These are phyloP conservation scores for Chiloscyllium plagiosum DNA, from an alignment of 2,113 vertebrate species.

Conservation along the genomic window DNA sequence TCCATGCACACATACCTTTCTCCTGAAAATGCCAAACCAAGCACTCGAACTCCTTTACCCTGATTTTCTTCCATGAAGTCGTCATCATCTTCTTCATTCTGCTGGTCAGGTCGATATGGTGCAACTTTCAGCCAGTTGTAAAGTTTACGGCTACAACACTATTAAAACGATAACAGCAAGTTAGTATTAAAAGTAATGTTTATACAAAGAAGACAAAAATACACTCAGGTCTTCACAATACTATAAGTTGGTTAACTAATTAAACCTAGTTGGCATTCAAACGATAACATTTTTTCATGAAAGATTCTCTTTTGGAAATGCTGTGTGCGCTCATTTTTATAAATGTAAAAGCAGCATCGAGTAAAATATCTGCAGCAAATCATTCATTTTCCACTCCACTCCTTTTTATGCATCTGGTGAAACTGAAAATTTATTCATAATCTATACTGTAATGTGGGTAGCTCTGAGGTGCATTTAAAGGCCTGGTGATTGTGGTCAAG, in stretches of 20 bases:
- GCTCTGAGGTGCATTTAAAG: neutral
- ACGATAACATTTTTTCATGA: neutral
- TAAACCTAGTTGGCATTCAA: neutral
- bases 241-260: neutral
- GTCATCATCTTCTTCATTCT: slow-evolving; percentile 85
- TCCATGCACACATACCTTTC: slow-evolving; percentile 67
- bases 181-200: neutral
- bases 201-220: neutral
- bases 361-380: neutral
- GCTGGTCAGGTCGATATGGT: slow-evolving; percentile 87
- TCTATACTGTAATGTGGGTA: neutral
- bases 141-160: slow-evolving; percentile 91
- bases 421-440: neutral
- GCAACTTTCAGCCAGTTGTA: slow-evolving; percentile 94
- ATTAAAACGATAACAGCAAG: neutral
- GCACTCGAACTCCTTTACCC: slow-evolving; percentile 86
- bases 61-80: slow-evolving; percentile 95
- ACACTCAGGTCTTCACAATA: neutral
- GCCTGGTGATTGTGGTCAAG: neutral
- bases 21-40: slow-evolving; percentile 88
- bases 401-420: neutral
- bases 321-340: neutral
- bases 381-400: neutral
- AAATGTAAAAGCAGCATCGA: neutral
- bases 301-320: neutral